phyloP scores from a whole-genome alignment of 2,113 vertebrate species.

The Caranx ignobilis region DNA sequence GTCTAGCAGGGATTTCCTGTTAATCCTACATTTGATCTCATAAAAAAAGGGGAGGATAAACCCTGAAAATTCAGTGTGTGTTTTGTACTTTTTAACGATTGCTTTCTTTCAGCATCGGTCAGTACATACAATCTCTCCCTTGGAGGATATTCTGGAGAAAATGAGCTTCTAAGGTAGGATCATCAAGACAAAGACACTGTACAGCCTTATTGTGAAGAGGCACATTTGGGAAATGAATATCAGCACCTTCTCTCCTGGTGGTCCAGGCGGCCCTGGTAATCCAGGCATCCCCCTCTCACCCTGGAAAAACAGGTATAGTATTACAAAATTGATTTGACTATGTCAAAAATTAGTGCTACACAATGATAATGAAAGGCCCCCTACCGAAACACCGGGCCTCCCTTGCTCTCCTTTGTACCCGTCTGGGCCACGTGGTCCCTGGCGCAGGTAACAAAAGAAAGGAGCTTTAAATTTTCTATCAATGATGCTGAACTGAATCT shows the following conservation, averaged over 20 bases:
- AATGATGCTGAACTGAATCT: background rate
- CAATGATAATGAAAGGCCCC: constrained; percentile 28
- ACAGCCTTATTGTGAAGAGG: background rate
- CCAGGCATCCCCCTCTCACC: constrained; percentile 92
- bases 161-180: background rate
- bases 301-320: constrained; percentile 77
- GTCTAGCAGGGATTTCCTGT: constrained; percentile 69
- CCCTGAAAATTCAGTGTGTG: constrained; percentile 32
- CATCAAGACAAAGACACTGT: background rate
- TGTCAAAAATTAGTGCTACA: background rate
- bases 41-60: constrained; percentile 40
- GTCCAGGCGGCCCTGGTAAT: constrained; percentile 89
- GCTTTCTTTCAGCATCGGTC: background rate
- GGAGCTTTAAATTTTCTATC: constrained; percentile 2
- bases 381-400: constrained; percentile 89
- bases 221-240: constrained; percentile 25
- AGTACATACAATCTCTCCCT: background rate
- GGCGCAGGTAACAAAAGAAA: constrained; percentile 49
- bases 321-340: background rate
- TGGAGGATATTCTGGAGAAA: background rate
- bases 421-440: constrained; percentile 88
- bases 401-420: constrained; percentile 93
- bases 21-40: constrained; percentile 61
- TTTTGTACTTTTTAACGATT: constrained; percentile 29
- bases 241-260: constrained; percentile 91